A percentile compares a stretch with the other conserved stretches of the same genome.
Conservation (phyloP, 2,797 vertebrate genomes). For the Chelidonichthys spinosus region DNA sequence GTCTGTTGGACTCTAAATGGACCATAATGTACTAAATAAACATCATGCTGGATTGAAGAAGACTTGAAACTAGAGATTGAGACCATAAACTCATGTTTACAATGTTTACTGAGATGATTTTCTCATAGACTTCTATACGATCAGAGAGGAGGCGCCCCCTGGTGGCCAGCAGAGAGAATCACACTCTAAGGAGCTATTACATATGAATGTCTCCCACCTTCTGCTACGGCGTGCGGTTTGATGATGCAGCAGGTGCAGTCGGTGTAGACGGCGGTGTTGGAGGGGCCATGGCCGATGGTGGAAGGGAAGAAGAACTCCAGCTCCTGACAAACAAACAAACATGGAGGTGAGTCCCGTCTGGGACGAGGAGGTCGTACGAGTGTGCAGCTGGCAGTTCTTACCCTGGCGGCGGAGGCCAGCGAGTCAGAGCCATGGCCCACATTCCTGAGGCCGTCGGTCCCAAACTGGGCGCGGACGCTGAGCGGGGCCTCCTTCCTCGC, state of each 20-base stretch:
- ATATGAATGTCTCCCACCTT: conserved; percentile 82
- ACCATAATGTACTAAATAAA: too few relatives aligned
- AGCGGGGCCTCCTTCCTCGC: conserved; percentile 85
- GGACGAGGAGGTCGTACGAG: too few relatives aligned
- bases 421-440: conserved; percentile 92
- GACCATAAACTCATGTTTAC: too few relatives aligned
- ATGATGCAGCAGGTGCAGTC: conserved; percentile 93
- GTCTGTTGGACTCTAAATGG: too few relatives aligned
- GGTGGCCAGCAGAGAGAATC: neutral
- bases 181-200: too few relatives aligned
- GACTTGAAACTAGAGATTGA: too few relatives aligned
- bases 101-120: too few relatives aligned
- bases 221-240: conserved; percentile 93
- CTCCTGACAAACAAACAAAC: conserved; percentile 83
- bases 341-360: too few relatives aligned
- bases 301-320: conserved; percentile 96
- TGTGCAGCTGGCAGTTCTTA: conserved; percentile 64
- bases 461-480: conserved; percentile 87
- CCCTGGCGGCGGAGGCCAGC: conserved; percentile 89
- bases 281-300: conserved; percentile 86
- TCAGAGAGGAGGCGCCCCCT: too few relatives aligned
- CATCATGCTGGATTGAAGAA: too few relatives aligned
- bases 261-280: conserved; percentile 88
- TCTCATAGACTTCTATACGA: too few relatives aligned
- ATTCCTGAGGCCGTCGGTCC: conserved; percentile 88